Percentiles rank a stretch among this genome's conserved stretches.
Conservation (phyloP, 2,888 invertebrate genomes). For the Lepas anatifera region DNA sequence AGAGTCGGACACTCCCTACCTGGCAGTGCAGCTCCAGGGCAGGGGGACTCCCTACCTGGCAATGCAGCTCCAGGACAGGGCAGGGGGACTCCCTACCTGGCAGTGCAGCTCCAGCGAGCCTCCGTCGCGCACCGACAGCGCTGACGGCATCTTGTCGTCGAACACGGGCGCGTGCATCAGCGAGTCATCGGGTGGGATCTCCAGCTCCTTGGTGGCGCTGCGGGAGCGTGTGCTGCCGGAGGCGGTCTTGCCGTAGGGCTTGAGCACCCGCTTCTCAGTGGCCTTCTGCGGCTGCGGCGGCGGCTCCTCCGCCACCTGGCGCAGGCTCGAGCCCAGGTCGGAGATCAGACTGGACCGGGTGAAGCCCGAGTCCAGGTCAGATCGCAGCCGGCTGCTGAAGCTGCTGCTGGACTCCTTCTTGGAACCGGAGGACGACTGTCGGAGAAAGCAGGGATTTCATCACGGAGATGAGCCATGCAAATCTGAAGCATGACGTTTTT, state of each 20-base stretch:
- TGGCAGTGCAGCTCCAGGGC: too few relatives aligned
- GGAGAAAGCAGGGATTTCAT: too few relatives aligned
- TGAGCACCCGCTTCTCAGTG: conserved; percentile 28
- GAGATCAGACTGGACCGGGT: neutral
- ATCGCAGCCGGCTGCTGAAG: neutral
- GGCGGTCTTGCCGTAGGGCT: conserved; percentile 52
- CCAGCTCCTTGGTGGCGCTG: conserved; percentile 77
- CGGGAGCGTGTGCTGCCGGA: conserved; percentile 60
- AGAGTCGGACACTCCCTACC: too few relatives aligned
- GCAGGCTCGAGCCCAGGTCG: neutral
- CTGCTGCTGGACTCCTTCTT: neutral
- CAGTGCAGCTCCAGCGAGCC: conserved; percentile 70
- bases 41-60: too few relatives aligned
- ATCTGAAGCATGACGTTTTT: too few relatives aligned
- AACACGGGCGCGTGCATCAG: conserved; percentile 79
- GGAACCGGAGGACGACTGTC: neutral
- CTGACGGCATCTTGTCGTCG: conserved; percentile 56
- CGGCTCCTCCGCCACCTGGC: neutral
- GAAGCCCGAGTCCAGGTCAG: neutral
- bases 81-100: conserved; percentile 28
- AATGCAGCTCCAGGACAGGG: too few relatives aligned
- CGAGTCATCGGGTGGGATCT: conserved; percentile 74
- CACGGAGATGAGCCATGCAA: too few relatives aligned
- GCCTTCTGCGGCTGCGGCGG: neutral
- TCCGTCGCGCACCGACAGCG: conserved; percentile 68